Conservation (phyloP, 2,113 vertebrate species). For the Gopherus flavomarginatus region DNA sequence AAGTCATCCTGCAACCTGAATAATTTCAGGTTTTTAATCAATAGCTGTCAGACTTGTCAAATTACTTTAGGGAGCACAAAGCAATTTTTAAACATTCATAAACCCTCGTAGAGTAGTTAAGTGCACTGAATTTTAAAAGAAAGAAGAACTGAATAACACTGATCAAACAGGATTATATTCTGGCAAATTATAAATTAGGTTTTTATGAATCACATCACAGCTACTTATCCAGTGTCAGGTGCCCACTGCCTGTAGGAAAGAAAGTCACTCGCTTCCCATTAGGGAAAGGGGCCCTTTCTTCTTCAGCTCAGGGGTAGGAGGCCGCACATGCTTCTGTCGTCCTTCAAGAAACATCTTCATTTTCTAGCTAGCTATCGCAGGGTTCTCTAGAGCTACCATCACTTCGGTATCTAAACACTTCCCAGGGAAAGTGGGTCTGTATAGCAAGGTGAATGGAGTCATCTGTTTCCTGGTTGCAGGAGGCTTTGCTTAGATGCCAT, state of each 20-base stretch:
- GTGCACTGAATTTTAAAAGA: constrained; percentile 80
- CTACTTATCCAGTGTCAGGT: constrained; percentile 41
- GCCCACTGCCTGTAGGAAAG: not conserved
- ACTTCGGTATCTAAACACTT: not conserved
- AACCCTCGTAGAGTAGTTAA: constrained; percentile 78
- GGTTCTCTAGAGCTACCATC: not conserved
- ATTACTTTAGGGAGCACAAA: constrained; percentile 85
- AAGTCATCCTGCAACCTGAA: constrained; percentile 81
- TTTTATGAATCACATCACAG: constrained; percentile 70
- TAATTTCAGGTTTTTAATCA: constrained; percentile 86
- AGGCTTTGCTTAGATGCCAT: not conserved
- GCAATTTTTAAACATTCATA: constrained; percentile 88
- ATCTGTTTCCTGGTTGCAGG: not conserved
- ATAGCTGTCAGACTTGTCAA: constrained; percentile 87
- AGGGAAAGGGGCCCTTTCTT: constrained; percentile 9
- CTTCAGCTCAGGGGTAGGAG: not conserved
- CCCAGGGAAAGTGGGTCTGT: not conserved
- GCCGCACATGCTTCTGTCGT: accelerated
- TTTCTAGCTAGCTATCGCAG: not conserved
- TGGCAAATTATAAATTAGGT: constrained; percentile 72
- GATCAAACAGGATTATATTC: constrained; percentile 72
- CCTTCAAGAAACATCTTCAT: not conserved
- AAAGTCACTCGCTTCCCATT: constrained; percentile 15
- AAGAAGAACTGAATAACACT: constrained; percentile 67
- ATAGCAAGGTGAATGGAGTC: not conserved